Base-by-base conservation (phyloP, 1,140 invertebrate species). In the Venturia canescens region DNA sequence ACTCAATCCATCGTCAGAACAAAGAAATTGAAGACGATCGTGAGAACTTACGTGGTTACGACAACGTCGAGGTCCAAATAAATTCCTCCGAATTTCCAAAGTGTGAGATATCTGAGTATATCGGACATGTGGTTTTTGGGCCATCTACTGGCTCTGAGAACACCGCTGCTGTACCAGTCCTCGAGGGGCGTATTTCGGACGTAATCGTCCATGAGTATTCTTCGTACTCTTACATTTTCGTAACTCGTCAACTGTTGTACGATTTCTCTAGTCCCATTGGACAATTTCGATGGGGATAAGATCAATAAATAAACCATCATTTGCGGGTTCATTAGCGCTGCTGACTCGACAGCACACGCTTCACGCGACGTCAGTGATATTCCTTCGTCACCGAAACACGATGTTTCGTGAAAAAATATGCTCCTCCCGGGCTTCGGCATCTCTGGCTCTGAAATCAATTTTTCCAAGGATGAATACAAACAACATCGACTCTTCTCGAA, bases 31-130 rank as follows among this genome's bases (percentile, higher is more conserved):
- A 57, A 57, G 21, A 57, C 11, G 6, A 13, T 26, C 26, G 23
- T 26, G 3, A 21, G 27, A 5, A 85, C 87, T 89, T 83, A 92
- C 91, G 84, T 94, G 9, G 93, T 93, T 2, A 96, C 92, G 9
- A 97, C 93, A 0, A 96, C 93, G 86, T 97, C 96, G 78, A 96
- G 88, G 83, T 97, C 96, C 57, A 97, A 87, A 88, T 97, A 97
- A 53, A 96, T 94, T 0, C 96, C 96, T 34, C 96, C 95, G 79
- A 93, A 96, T 86, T 96, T 96, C 93, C 94, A 96, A 0, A 97
- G 88, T 0, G 95, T 94, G 15, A 96, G 84, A 82, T 94, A 96
- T 80, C 96, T 92, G 34, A 96, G 85, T 21, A 96, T 92, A 85
- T 96, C 95, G 21, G 82, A 95, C 93, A 90, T 96, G 93, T 83